Evolutionary conservation across 2,113 vertebrate species (phyloP), one percentile per base, ranked within the genome.

Genomic region (Jaculus jaculus): DNA sequence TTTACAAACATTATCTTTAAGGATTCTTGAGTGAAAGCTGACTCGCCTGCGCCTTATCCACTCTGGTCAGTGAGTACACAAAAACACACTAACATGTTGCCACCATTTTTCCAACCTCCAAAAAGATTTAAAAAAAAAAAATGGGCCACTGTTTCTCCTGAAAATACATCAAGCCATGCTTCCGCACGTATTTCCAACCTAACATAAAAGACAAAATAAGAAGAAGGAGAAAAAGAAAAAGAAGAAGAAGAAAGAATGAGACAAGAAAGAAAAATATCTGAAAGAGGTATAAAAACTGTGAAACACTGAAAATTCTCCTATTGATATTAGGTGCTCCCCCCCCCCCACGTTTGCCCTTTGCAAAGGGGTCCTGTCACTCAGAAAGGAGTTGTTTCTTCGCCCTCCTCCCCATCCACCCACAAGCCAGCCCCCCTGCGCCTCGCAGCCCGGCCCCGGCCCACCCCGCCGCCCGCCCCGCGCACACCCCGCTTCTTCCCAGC

Each of bases 281-380:
- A 58, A 93, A 54, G 34, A 65, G 90, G 90, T 47, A 73, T 51
- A 75, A 15, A 77, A 47, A 89, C 78, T 92, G 91, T 12, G 69
- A 97, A 97, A 93, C 72, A 9, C 79, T 96, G 95, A 86, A 96
- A 98, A 98, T 97, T 97, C 98, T 96, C 91, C 91, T 95, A 97
- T 98, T 98, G 97, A 91, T 97, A 98, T 97, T 95, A 98, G 98
- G 97, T 97, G 96, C 94, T 92, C 94, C n/a, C 30, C 26, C 34
- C 23, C 20, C 8, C 32, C 23, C 37, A 47, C 1, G 96, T 96
- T 84, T 97, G 97, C 97, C 97, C 98, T 98, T 98, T 98, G 98
- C 98, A 98, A 98, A 97, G 97, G 91, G 98, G 97, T 98, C 98
- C 98, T 98, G 98, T 98, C 98, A 98, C 97, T 99, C 98, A 98